Conservation (phyloP, 2,797 vertebrate genomes). For the Sebastes melanostomus region DNA sequence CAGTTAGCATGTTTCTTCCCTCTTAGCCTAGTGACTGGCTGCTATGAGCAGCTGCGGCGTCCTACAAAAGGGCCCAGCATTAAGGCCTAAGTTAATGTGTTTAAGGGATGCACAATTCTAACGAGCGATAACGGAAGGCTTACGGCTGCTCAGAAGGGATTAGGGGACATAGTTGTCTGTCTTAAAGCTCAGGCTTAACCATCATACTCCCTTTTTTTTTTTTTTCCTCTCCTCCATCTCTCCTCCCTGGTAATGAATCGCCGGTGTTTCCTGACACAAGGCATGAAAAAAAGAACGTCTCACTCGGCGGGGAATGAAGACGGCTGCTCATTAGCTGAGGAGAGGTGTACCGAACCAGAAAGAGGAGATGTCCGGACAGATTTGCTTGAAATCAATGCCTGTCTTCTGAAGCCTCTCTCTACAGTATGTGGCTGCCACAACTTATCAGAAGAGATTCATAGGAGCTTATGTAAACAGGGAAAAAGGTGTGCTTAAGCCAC, state of each 20-base stretch:
- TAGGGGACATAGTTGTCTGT: conserved; percentile 81
- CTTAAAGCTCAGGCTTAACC: conserved; percentile 80
- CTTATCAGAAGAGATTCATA: conserved; percentile 48
- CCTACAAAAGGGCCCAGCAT: conserved; percentile 67
- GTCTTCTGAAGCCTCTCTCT: conserved; percentile 56
- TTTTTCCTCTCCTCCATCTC: conserved; percentile 43
- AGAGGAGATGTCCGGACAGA: conserved; percentile 68
- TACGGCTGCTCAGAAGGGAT: conserved; percentile 84
- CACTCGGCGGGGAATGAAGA: conserved; percentile 62
- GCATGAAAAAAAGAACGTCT: conserved; percentile 68
- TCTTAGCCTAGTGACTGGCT: conserved; percentile 57
- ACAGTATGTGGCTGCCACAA: conserved; percentile 55
- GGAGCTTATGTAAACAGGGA: conserved; percentile 23
- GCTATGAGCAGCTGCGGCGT: conserved; percentile 55
- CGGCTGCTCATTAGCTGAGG: conserved; percentile 73
- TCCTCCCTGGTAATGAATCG: conserved; percentile 70
- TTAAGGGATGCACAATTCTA: conserved; percentile 85
- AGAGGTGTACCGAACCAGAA: conserved; percentile 70
- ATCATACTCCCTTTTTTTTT: conserved; percentile 62
- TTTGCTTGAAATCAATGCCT: conserved; percentile 72
- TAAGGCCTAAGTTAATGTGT: conserved; percentile 82
- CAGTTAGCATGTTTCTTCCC: conserved; percentile 66
- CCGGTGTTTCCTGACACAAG: conserved; percentile 73
- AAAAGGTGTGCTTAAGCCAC: conserved; percentile 9
- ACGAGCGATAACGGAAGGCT: conserved; percentile 82